Evolutionary conservation across 2,888 invertebrate genomes (phyloP).

Genomic region (Philhelius pedissequus): DNA sequence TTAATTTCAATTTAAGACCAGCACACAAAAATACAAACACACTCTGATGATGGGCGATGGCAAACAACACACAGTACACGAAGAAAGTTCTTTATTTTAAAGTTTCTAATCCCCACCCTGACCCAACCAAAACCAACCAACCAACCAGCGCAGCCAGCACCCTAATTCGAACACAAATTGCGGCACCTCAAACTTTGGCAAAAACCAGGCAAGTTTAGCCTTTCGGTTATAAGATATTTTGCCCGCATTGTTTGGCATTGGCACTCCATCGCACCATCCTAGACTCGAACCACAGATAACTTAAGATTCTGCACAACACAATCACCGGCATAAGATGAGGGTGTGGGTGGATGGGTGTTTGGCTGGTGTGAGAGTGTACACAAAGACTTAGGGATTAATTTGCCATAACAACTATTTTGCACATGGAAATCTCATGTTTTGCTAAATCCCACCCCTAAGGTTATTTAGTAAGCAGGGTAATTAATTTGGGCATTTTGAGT

Average conservation of each 20-base stretch:
- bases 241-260: constrained; percentile 38
- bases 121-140: too few relatives aligned
- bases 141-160: background rate
- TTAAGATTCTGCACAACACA: constrained; percentile 47
- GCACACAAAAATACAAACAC: background rate
- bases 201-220: background rate
- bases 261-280: background rate
- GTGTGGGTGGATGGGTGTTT: background rate
- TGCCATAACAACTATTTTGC: constrained; percentile 69
- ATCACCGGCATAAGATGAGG: background rate
- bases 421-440: constrained; percentile 68
- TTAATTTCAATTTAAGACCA: constrained; percentile 59
- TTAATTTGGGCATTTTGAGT: constrained; percentile 53
- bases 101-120: constrained; percentile 41
- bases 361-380: constrained; percentile 32
- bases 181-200: constrained; percentile 42
- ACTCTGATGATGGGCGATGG: too few relatives aligned
- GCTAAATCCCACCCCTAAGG: constrained; percentile 52
- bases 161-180: constrained; percentile 58
- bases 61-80: background rate
- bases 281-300: constrained; percentile 31
- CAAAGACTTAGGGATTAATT: constrained; percentile 64
- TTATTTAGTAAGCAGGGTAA: constrained; percentile 65
- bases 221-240: constrained; percentile 32
- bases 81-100: constrained; percentile 13